Evolutionary conservation across 2,113 vertebrate genomes (phyloP), one percentile per base, ranked within the genome.

Genomic region (Hippocampus guttulatus): DNA sequence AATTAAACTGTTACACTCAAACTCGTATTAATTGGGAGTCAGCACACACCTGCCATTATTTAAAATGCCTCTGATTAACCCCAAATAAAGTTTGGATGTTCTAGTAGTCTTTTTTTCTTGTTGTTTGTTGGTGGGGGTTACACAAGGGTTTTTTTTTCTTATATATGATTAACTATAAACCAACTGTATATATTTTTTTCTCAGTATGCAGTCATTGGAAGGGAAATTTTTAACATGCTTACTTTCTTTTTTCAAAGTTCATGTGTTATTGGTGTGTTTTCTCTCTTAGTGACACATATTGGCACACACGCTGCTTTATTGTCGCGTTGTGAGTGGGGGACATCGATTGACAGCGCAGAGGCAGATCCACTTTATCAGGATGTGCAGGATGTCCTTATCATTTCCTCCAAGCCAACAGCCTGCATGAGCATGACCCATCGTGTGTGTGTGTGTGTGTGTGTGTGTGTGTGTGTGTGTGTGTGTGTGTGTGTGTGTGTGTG

Each of bases 331-430:
- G 47, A 62, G 38, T 68, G 63, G 72, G 20, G 20, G 2, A 33
- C 62, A 72, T 63, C 81, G 82, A 88, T 79, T 77, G 85, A 81
- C 81, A 81, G 43, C 45, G 16, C 51, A 68, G 33, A 61, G 69
- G 75, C 70, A 82, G 54, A 74, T 71, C 67, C 64, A 16, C 67
- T 69, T 30, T 41, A 69, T 67, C 80, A 70, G 86, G 81, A 88
- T 82, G 79, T 75, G 55, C 58, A 57, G 45, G 62, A 64, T 80
- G 69, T 80, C 75, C 85, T 85, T 89, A 87, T 89, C 87, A 82
- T 74, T 84, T 89, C 87, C 85, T 79, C 60, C 81, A 73, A 63
- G 52, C 67, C 71, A 43, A 57, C 16, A 62, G 0, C 10, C 55
- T 62, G 0, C 5, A 61, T 40, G 61, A 47, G 60, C 64, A 15